These are phyloP conservation scores for Parnassius mnemosyne DNA, from an alignment of 2,888 invertebrate genomes.

Conservation along the genomic window DNA sequence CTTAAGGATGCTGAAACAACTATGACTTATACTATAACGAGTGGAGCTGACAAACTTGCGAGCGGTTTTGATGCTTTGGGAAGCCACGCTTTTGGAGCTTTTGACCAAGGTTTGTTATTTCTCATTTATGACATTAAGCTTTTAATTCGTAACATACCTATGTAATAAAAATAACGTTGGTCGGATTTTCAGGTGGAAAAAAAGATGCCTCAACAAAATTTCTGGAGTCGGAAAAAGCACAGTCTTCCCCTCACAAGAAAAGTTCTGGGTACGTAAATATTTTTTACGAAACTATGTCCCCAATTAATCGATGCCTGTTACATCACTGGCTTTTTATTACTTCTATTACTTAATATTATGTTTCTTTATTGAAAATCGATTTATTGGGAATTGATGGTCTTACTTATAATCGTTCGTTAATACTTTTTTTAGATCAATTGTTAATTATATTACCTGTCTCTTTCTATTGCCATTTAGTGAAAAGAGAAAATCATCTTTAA, in stretches of 20 bases:
- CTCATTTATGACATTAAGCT: too few relatives aligned
- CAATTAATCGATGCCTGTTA: slow-evolving; percentile 3
- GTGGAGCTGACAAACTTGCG: slow-evolving; percentile 66
- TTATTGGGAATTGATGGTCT: not conserved
- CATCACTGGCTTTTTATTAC: too few relatives aligned
- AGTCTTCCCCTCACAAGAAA: slow-evolving; percentile 71
- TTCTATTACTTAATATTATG: too few relatives aligned
- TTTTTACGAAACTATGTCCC: slow-evolving; percentile 14
- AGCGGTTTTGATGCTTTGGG: slow-evolving; percentile 72
- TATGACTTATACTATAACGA: slow-evolving; percentile 47
- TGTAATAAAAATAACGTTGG: not conserved
- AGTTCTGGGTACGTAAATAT: slow-evolving; percentile 63
- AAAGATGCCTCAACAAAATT: slow-evolving; percentile 73
- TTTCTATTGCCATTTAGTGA: too few relatives aligned
- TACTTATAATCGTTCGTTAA: too few relatives aligned
- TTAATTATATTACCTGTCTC: too few relatives aligned
- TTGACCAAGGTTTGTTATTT: slow-evolving; percentile 63
- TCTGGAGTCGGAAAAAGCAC: slow-evolving; percentile 70
- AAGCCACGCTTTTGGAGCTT: slow-evolving; percentile 69
- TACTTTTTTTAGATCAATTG: too few relatives aligned
- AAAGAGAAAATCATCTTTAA: too few relatives aligned
- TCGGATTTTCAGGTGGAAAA: slow-evolving; percentile 57
- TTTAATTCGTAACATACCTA: slow-evolving; percentile 5
- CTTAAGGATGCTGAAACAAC: slow-evolving; percentile 45
- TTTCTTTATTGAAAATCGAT: not conserved